Base-by-base conservation (phyloP, 2,888 invertebrate species). In the Leptogaster cylindrica region DNA sequence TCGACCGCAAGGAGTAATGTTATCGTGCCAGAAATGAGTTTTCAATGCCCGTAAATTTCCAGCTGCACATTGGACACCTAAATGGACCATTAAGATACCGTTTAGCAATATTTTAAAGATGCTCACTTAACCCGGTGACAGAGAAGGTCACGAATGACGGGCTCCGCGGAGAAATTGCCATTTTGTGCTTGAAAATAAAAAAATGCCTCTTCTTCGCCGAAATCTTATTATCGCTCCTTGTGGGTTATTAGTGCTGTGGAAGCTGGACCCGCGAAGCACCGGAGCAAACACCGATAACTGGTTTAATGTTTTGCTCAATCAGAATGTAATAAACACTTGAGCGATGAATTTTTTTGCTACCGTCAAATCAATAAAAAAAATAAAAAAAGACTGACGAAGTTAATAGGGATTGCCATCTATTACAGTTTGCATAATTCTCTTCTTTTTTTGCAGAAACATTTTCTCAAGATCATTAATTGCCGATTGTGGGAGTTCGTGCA, bases 1-100 rank as follows among this genome's bases (percentile, higher is more conserved):
- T 61, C 44, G 61, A 44, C 61, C 61, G 44, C 27, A 44, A 48
- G 48, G 48, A 25, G 46, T 18, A 18, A 31, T 50, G 36, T 64
- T 64, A 64, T 50, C 64, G 27, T 36, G 28, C 12, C 23, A 50
- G 36, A 64, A 64, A 64, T 64, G 64, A 64, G 33, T 64, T 64
- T 64, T 64, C 64, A 64, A 64, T 64, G 64, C 64, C 50, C 64
- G 33, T 64, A 64, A 64, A 64, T 64, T 64, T 64, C 48, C 64
- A 50, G 36, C 36, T 64, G 25, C 48, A n/a, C 46, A 64, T 33
- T 64, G 64, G 64, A 64, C 64, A 64, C 48, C 64, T 64, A 64
- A 64, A 64, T 64, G 64, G 64, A 64, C 64, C 64, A 64, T 64
- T 64, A 64, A 64, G 64, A 64, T 64, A 64, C 48, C 64, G 64